Base-by-base conservation (phyloP, 2,797 vertebrate species). In the Pipistrellus pygmaeus region DNA sequence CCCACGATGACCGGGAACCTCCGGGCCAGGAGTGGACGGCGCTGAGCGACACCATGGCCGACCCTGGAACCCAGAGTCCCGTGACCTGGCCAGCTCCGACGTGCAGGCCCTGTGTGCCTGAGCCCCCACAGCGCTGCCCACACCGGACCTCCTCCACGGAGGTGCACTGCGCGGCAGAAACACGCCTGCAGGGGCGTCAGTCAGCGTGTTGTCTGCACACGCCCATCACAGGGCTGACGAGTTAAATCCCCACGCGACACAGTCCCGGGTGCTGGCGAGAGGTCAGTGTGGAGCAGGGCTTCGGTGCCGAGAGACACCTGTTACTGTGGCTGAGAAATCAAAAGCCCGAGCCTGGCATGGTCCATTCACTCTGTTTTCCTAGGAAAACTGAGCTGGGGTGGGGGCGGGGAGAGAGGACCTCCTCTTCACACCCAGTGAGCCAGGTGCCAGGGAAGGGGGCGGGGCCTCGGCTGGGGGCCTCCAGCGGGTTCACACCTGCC, bases 181-280 rank as follows among this genome's bases (percentile, higher is more conserved):
- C 0, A 23, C 41, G 11, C 1, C 14, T 2, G 5, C 18, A 2
- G 1, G 30, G 14, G 7, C 41, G 4, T 0, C 0, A 0, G 15
- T 0, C 0, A 0, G 15, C 0, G 4, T 7, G 7, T 0, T 4
- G 9, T 4, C 35, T 8, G 15, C 18, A 30, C 41, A 0, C 7
- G 8, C 68, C 68, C 9, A 20, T 23, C 32, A 12, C 68, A 13
- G 68, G 51, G 17, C 68, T 0, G 0, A 0, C 0, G 18, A 21
- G 30, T 9, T 2, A 9, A 17, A 25, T 0, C 3, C 3, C 51
- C 12, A 8, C 0, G 3, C 0, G 76, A 71, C 48, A 72, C 20
- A 0, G 30, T 1, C 48, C 78, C 17, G 0, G 0, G 7, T 41
- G 32, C 88, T 35, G 6, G 3, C 6, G 2, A 12, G 44, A 25